These are phyloP conservation scores for Leptobrachium ailaonicum DNA, from an alignment of 2,113 vertebrate species.

Conservation along the genomic window DNA sequence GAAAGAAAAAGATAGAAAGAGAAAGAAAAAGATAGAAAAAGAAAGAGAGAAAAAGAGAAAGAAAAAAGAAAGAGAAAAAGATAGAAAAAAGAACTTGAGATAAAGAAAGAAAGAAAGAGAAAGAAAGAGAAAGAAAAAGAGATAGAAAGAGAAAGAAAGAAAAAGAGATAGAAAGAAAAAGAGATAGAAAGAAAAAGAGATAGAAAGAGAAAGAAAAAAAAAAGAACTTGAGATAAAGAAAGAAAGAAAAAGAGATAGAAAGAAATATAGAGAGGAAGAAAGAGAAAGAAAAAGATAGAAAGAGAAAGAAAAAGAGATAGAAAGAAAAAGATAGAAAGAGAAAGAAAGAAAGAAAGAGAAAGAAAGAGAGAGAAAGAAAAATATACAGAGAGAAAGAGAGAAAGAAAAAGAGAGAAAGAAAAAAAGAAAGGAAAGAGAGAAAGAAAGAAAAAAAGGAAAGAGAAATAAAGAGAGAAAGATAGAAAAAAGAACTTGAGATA, in stretches of 20 bases:
- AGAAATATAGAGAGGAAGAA: too few relatives aligned
- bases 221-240: too few relatives aligned
- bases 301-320: neutral
- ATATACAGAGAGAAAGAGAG: neutral
- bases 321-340: neutral
- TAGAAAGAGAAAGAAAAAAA: too few relatives aligned
- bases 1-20: too few relatives aligned
- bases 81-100: too few relatives aligned
- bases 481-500: too few relatives aligned
- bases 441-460: too few relatives aligned
- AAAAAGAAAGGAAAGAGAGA: neutral
- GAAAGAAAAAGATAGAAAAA: too few relatives aligned
- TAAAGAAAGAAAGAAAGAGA: neutral
- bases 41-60: neutral
- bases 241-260: too few relatives aligned
- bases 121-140: neutral
- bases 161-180: neutral
- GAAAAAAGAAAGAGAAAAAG: too few relatives aligned
- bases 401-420: neutral
- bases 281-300: too few relatives aligned
- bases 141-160: neutral
- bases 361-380: neutral
- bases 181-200: too few relatives aligned
- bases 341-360: neutral
- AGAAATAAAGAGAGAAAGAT: neutral